Percentiles rank a stretch among this genome's conserved stretches.
Evolutionary conservation across 2,797 vertebrate species (phyloP).

Genomic region (Enteromius treurensis): DNA sequence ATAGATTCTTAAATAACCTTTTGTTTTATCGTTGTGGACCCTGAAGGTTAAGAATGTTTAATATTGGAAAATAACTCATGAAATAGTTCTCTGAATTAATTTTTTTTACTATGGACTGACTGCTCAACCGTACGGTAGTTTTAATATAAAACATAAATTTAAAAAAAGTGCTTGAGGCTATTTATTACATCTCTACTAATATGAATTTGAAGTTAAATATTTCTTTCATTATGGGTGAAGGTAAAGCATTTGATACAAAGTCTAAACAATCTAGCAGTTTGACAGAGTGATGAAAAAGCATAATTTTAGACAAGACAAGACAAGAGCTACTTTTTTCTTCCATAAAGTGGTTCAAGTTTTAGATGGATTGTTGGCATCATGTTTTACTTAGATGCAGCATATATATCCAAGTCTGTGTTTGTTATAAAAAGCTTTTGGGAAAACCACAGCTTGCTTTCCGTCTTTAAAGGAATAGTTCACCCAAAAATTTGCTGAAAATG

Average conservation of each 20-base stretch:
- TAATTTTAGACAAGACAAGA: not conserved
- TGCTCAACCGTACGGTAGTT: no score
- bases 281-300: not conserved
- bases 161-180: not conserved
- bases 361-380: conserved; percentile 5
- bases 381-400: conserved; percentile 10
- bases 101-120: no score
- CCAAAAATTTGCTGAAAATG: not conserved
- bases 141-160: no score
- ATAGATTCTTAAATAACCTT: no score
- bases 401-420: conserved; percentile 21
- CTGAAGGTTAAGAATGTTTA: no score
- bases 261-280: not conserved
- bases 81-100: no score
- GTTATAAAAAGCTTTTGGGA: conserved; percentile 23
- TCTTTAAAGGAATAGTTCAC: not conserved
- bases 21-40: no score
- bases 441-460: conserved; percentile 31
- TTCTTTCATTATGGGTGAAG: not conserved
- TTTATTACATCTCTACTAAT: not conserved
- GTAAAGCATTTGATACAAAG: not conserved
- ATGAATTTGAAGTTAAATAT: not conserved
- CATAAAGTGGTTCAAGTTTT: not conserved
- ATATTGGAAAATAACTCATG: no score
- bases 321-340: not conserved